These are phyloP conservation scores for Gymnoscelis rufifasciata DNA, from an alignment of 2,888 invertebrate genomes.

Conservation along the genomic window DNA sequence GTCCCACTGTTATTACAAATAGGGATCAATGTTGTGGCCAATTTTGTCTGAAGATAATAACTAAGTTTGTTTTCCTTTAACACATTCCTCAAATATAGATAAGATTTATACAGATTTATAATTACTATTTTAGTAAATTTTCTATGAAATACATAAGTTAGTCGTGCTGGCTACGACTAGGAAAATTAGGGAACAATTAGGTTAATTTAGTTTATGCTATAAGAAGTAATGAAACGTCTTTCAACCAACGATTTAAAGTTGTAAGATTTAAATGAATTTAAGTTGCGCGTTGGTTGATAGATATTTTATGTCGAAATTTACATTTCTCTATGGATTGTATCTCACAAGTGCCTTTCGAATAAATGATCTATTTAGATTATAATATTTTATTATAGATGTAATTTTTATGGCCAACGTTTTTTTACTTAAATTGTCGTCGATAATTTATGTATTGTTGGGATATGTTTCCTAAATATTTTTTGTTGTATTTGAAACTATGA, in stretches of 20 bases:
- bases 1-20: neutral
- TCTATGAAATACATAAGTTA: neutral
- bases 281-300: neutral
- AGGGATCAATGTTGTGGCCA: neutral
- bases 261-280: neutral
- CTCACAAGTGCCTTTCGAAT: conserved; percentile 13
- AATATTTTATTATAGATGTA: neutral
- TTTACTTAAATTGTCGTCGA: neutral
- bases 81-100: conserved; percentile 15
- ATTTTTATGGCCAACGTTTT: neutral
- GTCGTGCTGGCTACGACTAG: conserved; percentile 49
- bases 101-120: neutral
- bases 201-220: neutral
- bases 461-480: neutral
- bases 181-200: conserved; percentile 14
- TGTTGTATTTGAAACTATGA: neutral
- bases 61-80: neutral
- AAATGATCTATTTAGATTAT: conserved; percentile 9
- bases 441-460: neutral
- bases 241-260: neutral
- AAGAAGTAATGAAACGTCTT: neutral
- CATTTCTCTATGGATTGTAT: conserved; percentile 2
- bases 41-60: neutral
- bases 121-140: neutral
- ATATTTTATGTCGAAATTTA: neutral